A percentile compares a stretch with the other conserved stretches of the same genome.
These are phyloP conservation scores for Semaprochilodus insignis DNA, from an alignment of 2,797 vertebrate species.

Conservation along the genomic window DNA sequence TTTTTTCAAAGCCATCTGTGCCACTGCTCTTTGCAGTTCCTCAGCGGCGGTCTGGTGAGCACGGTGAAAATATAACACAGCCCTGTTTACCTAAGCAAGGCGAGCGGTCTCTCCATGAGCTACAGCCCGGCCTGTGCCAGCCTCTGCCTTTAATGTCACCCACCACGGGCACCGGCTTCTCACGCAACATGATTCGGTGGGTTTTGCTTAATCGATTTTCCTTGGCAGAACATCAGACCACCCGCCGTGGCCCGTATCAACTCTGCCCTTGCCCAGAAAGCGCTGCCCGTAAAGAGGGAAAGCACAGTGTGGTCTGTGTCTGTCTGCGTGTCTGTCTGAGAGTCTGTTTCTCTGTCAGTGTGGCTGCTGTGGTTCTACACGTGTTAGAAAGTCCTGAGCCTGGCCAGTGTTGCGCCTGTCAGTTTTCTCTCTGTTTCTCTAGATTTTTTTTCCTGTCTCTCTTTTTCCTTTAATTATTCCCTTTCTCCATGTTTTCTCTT, in stretches of 20 bases:
- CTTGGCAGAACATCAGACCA: slow-evolving; percentile 51
- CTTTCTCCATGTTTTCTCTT: slow-evolving; percentile 35
- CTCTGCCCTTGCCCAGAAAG: slow-evolving; percentile 48
- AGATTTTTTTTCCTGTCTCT: slow-evolving; percentile 12
- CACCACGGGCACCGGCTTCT: slow-evolving; percentile 48
- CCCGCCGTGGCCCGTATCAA: slow-evolving; percentile 41
- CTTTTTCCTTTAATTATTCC: slow-evolving; percentile 23
- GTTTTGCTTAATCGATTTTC: slow-evolving; percentile 70
- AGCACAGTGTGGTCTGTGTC: slow-evolving; percentile 21
- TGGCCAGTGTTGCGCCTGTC: not conserved
- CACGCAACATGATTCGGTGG: slow-evolving; percentile 55
- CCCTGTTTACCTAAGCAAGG: slow-evolving; percentile 51
- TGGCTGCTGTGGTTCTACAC: slow-evolving; percentile 37
- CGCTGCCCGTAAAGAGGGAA: slow-evolving; percentile 37
- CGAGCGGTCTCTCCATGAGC: slow-evolving; percentile 48
- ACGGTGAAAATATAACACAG: slow-evolving; percentile 40
- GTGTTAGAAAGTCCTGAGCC: slow-evolving; percentile 47
- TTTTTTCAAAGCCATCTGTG: slow-evolving; percentile 79
- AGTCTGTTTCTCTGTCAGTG: slow-evolving; percentile 64
- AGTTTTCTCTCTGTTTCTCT: slow-evolving; percentile 60
- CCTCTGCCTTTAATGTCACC: slow-evolving; percentile 49
- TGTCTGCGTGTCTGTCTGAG: slow-evolving; percentile 13
- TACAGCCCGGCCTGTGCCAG: slow-evolving; percentile 45
- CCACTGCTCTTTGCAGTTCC: slow-evolving; percentile 72
- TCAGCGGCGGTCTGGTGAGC: slow-evolving; percentile 48